phyloP scores from a whole-genome alignment of 2,113 vertebrate species.

The Pollachius pollachius region DNA sequence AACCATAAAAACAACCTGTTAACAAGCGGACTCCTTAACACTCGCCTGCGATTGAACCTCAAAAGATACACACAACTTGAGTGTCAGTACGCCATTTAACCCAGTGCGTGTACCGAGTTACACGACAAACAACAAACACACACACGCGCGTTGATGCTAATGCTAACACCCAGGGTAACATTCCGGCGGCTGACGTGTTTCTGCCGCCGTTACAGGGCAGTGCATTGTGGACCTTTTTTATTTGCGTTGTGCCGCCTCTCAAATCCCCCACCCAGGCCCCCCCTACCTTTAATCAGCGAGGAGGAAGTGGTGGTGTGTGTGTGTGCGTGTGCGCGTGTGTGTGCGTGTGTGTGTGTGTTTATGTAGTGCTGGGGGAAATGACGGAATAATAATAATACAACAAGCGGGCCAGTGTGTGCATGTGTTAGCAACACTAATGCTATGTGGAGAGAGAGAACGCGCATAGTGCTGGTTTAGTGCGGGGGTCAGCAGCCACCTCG shows the following conservation, averaged over 20 bases:
- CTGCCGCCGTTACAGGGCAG: no score
- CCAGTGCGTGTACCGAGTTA: constrained; percentile 28
- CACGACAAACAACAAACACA: constrained; percentile 57
- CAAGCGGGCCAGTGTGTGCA: background rate
- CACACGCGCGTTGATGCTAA: constrained; percentile 4
- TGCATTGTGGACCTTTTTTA: no score
- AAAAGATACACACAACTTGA: no score
- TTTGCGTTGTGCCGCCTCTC: no score
- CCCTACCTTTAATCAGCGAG: no score
- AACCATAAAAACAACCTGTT: constrained; percentile 34
- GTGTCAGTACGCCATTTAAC: no score
- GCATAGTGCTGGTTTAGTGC: no score
- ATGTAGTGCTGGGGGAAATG: background rate
- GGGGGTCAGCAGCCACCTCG: no score
- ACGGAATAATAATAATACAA: background rate
- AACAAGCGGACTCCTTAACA: constrained; percentile 73
- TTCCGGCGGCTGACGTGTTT: no score
- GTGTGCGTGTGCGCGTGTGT: background rate
- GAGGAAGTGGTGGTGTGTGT: background rate
- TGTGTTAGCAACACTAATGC: background rate
- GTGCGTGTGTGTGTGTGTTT: background rate
- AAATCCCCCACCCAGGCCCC: no score
- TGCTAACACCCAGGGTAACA: no score
- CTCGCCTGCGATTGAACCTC: constrained; percentile 5
- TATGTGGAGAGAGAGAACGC: background rate